Evolutionary conservation across 2,888 invertebrate genomes (phyloP), one percentile per base, ranked within the genome.

Genomic region (Ophion obscuratus): DNA sequence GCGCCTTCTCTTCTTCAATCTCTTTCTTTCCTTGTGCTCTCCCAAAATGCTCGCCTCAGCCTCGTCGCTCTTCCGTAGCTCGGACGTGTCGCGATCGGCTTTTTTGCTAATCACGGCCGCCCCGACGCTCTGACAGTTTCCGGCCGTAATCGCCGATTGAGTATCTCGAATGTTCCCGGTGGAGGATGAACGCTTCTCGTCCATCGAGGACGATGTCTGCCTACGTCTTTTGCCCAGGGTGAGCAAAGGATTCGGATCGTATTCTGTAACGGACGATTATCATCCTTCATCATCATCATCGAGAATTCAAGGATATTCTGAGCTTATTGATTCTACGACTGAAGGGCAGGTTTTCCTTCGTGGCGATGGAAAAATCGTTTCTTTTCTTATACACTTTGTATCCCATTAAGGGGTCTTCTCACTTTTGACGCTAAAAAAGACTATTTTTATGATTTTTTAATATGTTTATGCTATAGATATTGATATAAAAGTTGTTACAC

Each of bases 241-340:
- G 89, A 97, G 95, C 24, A 98, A 93, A 5, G 98, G 97, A 93
- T 98, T 97, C 2, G 96, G 96, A 94, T 98, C 97, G 91, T 97
- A 97, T 94, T 97, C 98, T 97, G 95, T 7, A 95, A 95, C 6
- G 6, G 47, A n/a, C 31, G 11, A 61, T 62, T 20, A 47, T 14
- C 14, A 40, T 40, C 4, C 31, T 31, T 31, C n/a, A 31, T 31
- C 1, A 24, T 24, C 57, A 70, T 24, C 11, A 17, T 57, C n/a
- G 14, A 57, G 40, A 0, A 40, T 40, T 7, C 1, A 1, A 40
- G 40, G 40, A 40, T 40, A 40, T 40, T 40, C 40, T 9, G 40
- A 40, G 40, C 9, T 40, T 7, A 40, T 40, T 9, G 40, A 40
- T 40, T 40, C 7, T 40, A 40, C 9, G 40, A 7, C 1, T 9